Evolutionary conservation across 2,113 vertebrate genomes (phyloP).

Genomic region (Aepyceros melampus): DNA sequence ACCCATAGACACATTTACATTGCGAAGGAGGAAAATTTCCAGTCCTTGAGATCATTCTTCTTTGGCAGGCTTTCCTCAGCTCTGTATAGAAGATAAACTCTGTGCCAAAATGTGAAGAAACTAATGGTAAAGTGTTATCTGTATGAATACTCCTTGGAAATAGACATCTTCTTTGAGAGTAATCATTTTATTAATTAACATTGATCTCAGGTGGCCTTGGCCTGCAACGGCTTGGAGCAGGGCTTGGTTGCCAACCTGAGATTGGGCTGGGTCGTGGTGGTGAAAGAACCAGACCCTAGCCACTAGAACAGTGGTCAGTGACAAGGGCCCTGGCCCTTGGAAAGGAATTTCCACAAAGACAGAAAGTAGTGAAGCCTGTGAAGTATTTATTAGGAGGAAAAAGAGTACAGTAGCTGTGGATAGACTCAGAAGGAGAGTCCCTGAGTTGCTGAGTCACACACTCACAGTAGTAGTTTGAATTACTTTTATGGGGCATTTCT

Average conservation of each 20-base stretch:
- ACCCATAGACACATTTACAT: not conserved
- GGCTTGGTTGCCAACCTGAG: not conserved
- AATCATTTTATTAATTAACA: not conserved
- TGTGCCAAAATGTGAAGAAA: not conserved
- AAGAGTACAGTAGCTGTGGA: not conserved
- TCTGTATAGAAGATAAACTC: not conserved
- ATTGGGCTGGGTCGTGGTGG: accelerated
- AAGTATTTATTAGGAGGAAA: not conserved
- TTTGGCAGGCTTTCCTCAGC: not conserved
- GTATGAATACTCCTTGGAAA: not conserved
- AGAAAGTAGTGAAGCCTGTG: not conserved
- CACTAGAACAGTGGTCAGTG: not conserved
- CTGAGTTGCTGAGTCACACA: not conserved
- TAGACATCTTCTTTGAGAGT: not conserved
- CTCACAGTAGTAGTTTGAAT: not conserved
- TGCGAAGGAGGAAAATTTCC: not conserved
- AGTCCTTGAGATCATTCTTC: not conserved
- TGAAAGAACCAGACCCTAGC: not conserved
- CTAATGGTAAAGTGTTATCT: not conserved
- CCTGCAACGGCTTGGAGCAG: not conserved
- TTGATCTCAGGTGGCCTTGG: not conserved
- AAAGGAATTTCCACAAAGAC: not conserved
- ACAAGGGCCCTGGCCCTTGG: not conserved
- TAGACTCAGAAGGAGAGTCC: not conserved
- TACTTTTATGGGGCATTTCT: not conserved